These are phyloP conservation scores for Acronicta leporina DNA, from an alignment of 2,888 invertebrate genomes.

Conservation along the genomic window DNA sequence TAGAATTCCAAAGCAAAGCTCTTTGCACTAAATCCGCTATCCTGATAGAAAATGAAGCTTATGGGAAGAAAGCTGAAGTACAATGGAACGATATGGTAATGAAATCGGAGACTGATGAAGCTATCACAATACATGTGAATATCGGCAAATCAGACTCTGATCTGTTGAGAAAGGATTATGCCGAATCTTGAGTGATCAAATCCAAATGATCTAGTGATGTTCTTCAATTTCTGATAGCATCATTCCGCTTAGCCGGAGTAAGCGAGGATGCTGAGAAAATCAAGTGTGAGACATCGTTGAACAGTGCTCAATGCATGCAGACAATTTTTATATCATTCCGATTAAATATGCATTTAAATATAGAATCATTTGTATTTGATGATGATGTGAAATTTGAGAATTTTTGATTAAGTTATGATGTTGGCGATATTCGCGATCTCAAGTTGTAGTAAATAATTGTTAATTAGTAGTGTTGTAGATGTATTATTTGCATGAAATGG, in stretches of 20 bases:
- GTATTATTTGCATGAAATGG: no score
- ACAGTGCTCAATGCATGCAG: slow-evolving; percentile 34
- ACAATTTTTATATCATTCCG: slow-evolving; percentile 62
- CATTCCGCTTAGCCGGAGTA: slow-evolving; percentile 21
- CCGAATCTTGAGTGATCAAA: slow-evolving; percentile 63
- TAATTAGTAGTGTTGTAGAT: no score
- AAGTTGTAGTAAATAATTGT: slow-evolving; percentile 3
- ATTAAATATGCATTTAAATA: slow-evolving; percentile 66
- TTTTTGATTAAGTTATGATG: slow-evolving; percentile 42
- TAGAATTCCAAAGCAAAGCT: slow-evolving; percentile 86
- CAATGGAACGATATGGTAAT: slow-evolving; percentile 84
- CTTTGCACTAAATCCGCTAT: slow-evolving; percentile 83
- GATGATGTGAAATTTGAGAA: slow-evolving; percentile 23
- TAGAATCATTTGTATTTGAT: slow-evolving; percentile 44
- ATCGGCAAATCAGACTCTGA: slow-evolving; percentile 78
- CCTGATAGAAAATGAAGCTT: slow-evolving; percentile 82
- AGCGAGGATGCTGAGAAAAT: slow-evolving; percentile 40
- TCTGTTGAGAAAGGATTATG: slow-evolving; percentile 68
- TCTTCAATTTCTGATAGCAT: slow-evolving; percentile 45
- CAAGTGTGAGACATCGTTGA: slow-evolving; percentile 35
- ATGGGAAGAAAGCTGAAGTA: slow-evolving; percentile 84
- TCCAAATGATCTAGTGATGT: slow-evolving; percentile 23
- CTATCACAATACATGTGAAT: slow-evolving; percentile 85
- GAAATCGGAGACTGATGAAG: slow-evolving; percentile 84
- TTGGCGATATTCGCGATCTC: slow-evolving; percentile 47